Conservation (phyloP, 2,888 invertebrate genomes). For the Cotesia congregata region DNA sequence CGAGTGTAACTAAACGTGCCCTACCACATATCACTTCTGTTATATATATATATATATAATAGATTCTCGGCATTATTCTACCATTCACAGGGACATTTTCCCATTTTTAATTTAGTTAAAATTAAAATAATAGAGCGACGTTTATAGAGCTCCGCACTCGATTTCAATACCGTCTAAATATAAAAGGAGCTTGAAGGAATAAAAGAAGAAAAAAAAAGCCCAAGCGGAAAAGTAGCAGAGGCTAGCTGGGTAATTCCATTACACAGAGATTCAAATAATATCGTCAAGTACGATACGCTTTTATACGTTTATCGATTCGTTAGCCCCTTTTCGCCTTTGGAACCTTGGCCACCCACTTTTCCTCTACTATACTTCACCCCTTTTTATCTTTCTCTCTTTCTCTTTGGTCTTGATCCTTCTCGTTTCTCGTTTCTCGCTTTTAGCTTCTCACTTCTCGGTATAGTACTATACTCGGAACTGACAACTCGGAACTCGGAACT, state of each 20-base stretch:
- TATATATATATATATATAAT: not conserved
- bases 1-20: not conserved
- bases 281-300: conserved; percentile 24
- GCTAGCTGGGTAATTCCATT: not conserved
- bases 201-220: not conserved
- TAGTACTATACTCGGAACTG: no score
- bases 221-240: not conserved
- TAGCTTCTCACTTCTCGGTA: not conserved
- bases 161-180: not conserved
- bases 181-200: not conserved
- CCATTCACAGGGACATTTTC: not conserved
- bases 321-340: conserved; percentile 29
- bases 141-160: not conserved
- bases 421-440: not conserved
- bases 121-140: not conserved
- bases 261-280: conserved; percentile 7
- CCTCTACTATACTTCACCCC: not conserved
- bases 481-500: no score
- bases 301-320: conserved; percentile 34
- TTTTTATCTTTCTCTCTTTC: not conserved
- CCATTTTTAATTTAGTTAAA: not conserved
- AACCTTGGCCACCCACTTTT: conserved; percentile 29
- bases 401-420: not conserved
- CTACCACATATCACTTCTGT: not conserved
- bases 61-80: not conserved